Evolutionary conservation across 2,113 vertebrate species (phyloP).

Genomic region (Phoxinus phoxinus): DNA sequence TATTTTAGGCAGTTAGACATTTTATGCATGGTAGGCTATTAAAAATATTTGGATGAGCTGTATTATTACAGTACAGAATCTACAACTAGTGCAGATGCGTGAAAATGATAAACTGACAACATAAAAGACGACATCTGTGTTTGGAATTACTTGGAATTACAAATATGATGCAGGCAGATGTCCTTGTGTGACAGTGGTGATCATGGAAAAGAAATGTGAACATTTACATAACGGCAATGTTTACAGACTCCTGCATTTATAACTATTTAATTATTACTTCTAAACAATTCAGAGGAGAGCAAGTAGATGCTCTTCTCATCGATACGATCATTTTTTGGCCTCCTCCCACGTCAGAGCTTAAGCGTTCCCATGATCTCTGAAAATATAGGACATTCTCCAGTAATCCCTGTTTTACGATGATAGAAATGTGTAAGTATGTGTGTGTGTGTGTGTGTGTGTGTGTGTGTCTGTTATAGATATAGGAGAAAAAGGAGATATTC

Average conservation of each 20-base stretch:
- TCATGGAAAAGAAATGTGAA: not conserved
- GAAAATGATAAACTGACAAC: not conserved
- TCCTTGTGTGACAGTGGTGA: not conserved
- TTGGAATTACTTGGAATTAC: not conserved
- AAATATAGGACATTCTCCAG: slow-evolving; percentile 42
- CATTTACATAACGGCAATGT: not conserved
- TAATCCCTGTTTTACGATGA: slow-evolving; percentile 38
- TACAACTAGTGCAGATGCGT: not conserved
- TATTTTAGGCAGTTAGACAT: too few relatives aligned
- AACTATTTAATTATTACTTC: not conserved
- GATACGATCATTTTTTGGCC: not conserved
- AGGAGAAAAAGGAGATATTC: not conserved
- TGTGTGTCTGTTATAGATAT: not conserved
- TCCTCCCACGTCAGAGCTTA: slow-evolving; percentile 4
- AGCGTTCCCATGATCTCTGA: slow-evolving; percentile 28
- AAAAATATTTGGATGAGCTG: not conserved
- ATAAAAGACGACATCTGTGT: slow-evolving; percentile 10
- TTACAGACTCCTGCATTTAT: not conserved
- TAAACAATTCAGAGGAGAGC: not conserved
- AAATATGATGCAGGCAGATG: not conserved
- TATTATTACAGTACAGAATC: not conserved
- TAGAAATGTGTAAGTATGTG: slow-evolving; percentile 21
- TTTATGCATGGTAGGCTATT: too few relatives aligned
- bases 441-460: not conserved
- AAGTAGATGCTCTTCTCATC: not conserved